These are phyloP conservation scores for Bombus impatiens DNA, from an alignment of 1,140 invertebrate species.

Conservation along the genomic window DNA sequence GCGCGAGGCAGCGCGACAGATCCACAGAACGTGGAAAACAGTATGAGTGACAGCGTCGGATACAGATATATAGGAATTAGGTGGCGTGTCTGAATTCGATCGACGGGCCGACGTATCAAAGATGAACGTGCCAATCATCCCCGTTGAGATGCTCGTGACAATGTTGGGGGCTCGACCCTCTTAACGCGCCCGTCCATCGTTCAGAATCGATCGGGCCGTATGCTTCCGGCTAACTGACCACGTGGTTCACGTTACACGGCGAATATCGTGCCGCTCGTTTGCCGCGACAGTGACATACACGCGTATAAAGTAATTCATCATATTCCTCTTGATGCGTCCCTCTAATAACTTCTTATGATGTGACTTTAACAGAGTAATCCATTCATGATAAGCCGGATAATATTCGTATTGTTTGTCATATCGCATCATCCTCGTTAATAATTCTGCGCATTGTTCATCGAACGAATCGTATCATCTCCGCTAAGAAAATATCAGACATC, in stretches of 20 bases:
- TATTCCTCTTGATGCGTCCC: too few species aligned
- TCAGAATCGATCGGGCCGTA: neutral
- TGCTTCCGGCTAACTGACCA: neutral
- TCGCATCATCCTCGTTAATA: too few species aligned
- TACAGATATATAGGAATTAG: conserved; percentile 55
- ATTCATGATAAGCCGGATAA: too few species aligned
- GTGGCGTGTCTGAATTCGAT: conserved; percentile 51
- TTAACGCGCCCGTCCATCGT: neutral
- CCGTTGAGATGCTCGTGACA: conserved; percentile 40
- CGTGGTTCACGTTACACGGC: neutral
- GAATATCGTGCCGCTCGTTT: too few species aligned
- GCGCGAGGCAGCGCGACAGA: neutral
- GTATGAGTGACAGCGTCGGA: conserved; percentile 60
- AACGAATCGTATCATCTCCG: too few species aligned
- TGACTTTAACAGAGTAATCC: too few species aligned
- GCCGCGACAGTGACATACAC: too few species aligned
- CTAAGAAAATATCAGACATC: too few species aligned
- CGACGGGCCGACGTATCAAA: conserved; percentile 48
- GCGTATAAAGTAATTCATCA: too few species aligned
- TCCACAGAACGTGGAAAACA: neutral
- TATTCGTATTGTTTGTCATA: too few species aligned
- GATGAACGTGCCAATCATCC: conserved; percentile 60
- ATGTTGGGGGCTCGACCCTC: neutral
- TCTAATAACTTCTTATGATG: too few species aligned
- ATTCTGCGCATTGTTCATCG: too few species aligned